phyloP scores from a whole-genome alignment of 2,113 vertebrate genomes.

The Neoarius graeffei region DNA sequence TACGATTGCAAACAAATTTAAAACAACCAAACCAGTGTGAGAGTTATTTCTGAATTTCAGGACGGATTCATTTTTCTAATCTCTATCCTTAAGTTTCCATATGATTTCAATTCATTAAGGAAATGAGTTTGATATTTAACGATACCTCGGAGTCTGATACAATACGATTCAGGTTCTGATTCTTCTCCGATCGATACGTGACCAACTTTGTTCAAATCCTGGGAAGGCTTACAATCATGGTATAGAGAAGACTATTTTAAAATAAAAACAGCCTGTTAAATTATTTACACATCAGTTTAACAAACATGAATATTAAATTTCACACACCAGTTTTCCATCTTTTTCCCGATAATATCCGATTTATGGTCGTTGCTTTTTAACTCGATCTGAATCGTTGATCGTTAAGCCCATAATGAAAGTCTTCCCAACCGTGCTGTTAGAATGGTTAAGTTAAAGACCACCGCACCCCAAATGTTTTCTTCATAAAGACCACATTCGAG shows the following conservation, averaged over 20 bases:
- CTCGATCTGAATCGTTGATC: neutral
- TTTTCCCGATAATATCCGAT: neutral
- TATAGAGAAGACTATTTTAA: neutral
- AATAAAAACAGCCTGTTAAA: neutral
- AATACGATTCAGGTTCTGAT: too few species aligned
- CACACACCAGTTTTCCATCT: neutral
- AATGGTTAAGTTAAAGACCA: neutral
- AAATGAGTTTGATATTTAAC: too few species aligned
- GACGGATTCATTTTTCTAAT: neutral
- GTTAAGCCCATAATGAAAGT: neutral
- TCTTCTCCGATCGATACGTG: neutral
- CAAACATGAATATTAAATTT: neutral
- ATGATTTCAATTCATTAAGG: too few species aligned
- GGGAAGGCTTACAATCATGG: neutral
- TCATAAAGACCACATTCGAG: slow-evolving; percentile 20
- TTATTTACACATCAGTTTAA: neutral
- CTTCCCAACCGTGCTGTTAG: neutral
- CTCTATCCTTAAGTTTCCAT: neutral
- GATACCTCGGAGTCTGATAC: neutral
- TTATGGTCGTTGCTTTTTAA: neutral
- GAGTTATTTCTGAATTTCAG: too few species aligned
- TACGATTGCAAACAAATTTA: neutral
- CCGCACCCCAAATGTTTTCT: slow-evolving; percentile 22
- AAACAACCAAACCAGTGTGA: neutral
- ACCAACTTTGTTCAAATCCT: neutral